Evolutionary conservation across 2,888 invertebrate genomes (phyloP), one percentile per base, ranked within the genome.

Genomic region (Ophraella communa): DNA sequence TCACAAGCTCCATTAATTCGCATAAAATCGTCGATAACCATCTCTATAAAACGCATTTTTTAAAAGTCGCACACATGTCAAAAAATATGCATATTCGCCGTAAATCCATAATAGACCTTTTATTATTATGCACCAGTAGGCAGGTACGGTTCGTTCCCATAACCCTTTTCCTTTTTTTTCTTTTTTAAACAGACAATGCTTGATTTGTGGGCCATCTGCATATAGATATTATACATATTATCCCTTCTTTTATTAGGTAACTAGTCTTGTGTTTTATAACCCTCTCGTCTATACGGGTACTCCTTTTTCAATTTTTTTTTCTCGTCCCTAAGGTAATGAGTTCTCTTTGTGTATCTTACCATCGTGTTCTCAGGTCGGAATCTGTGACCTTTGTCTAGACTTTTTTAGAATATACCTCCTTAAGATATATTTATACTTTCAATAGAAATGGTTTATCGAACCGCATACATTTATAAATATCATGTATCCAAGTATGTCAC

Each of bases 1-100:
- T 81, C 80, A 81, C 77, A 81, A 77, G 81, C 79, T 78, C 80
- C 81, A 81, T 81, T 81, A 81, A 81, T 79, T 80, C 79, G 74
- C 75, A 76, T 78, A 76, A 79, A 80, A 80, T 80, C 74, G 66
- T 54, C 73, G 77, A 76, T 76, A 75, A 73, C 73, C 71, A 77
- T 78, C 75, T n/a, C n/a, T 72, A 71, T 71, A 69, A 68, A 68
- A 63, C 62, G 65, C 66, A 67, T 62, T 66, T 71, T 67, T 66
- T 53, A 64, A n/a, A 65, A 65, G 64, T 58, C 63, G 66, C 74
- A 75, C n/a, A n/a, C 73, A 75, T 78, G 78, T 74, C 76, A 71
- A 71, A 78, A 65, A 77, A 76, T 79, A 79, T 78, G 77, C 76
- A 79, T 77, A 79, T 79, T 78, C 74, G 73, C 72, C 69, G 74